Percentiles rank a stretch among this genome's conserved stretches.
These are phyloP conservation scores for Phataginus tetradactyla DNA, from an alignment of 2,797 vertebrate species.

Conservation along the genomic window DNA sequence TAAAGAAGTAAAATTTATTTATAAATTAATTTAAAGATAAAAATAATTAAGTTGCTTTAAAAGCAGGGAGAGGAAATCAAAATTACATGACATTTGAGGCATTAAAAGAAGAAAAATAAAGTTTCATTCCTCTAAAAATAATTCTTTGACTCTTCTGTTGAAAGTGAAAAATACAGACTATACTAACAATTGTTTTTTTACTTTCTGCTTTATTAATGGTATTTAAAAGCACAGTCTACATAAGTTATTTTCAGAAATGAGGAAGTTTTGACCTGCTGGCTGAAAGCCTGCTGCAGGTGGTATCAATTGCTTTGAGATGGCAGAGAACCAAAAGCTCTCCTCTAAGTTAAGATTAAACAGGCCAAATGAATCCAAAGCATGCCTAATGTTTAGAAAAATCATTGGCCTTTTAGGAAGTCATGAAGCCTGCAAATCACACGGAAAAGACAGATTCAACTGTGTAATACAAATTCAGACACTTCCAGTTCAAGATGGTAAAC, in stretches of 20 bases:
- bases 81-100: background rate
- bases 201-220: background rate
- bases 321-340: background rate
- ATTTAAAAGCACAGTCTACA: background rate
- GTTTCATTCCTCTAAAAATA: background rate
- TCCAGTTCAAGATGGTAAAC: background rate
- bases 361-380: background rate
- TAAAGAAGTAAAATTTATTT: conserved; percentile 22
- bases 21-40: background rate
- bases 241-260: conserved; percentile 59
- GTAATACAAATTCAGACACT: background rate
- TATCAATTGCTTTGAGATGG: background rate
- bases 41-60: conserved; percentile 1
- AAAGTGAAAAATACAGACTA: background rate
- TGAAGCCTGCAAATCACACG: background rate
- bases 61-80: background rate
- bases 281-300: background rate
- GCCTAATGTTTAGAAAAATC: background rate
- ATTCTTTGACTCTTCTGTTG: background rate
- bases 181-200: background rate
- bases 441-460: background rate
- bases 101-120: conserved; percentile 34
- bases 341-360: conserved; percentile 1
- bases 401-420: background rate
- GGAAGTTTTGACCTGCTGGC: conserved; percentile 8